phyloP scores from a whole-genome alignment of 2,888 invertebrate species.

The Choreutis nemorana region DNA sequence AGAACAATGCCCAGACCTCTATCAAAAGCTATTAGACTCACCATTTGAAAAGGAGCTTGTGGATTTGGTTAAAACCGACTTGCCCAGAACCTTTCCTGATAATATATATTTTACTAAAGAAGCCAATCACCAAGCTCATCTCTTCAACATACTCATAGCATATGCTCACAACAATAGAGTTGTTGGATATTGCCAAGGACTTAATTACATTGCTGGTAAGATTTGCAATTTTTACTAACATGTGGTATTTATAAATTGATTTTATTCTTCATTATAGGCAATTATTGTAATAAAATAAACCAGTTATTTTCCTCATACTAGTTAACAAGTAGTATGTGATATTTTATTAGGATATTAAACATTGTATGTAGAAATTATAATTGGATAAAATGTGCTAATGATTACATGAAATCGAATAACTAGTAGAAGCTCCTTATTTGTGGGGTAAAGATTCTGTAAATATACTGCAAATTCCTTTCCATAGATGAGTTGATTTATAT shows the following conservation, averaged over 20 bases:
- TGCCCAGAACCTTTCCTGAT: slow-evolving; percentile 94
- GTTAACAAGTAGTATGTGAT: too few species aligned
- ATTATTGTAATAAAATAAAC: too few species aligned
- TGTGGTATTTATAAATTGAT: background rate
- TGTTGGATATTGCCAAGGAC: slow-evolving; percentile 94
- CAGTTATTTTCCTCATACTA: too few species aligned
- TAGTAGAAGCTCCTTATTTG: too few species aligned
- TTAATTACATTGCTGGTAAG: slow-evolving; percentile 88
- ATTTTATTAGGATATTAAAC: too few species aligned
- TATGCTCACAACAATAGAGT: slow-evolving; percentile 88
- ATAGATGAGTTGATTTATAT: too few species aligned
- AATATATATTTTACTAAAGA: slow-evolving; percentile 89
- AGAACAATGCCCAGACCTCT: slow-evolving; percentile 71
- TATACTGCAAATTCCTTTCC: too few species aligned
- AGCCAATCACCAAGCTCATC: slow-evolving; percentile 75
- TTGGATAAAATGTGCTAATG: too few species aligned
- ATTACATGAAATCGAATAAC: too few species aligned
- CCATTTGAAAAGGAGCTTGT: slow-evolving; percentile 76
- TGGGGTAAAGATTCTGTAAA: too few species aligned
- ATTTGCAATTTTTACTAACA: background rate
- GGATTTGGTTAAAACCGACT: slow-evolving; percentile 86
- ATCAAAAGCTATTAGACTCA: slow-evolving; percentile 72
- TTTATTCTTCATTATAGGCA: too few species aligned
- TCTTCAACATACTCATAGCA: slow-evolving; percentile 87
- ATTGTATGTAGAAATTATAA: too few species aligned